Evolutionary conservation across 2,888 invertebrate genomes (phyloP), one percentile per base, ranked within the genome.

Genomic region (Caenorhabditis afra): DNA sequence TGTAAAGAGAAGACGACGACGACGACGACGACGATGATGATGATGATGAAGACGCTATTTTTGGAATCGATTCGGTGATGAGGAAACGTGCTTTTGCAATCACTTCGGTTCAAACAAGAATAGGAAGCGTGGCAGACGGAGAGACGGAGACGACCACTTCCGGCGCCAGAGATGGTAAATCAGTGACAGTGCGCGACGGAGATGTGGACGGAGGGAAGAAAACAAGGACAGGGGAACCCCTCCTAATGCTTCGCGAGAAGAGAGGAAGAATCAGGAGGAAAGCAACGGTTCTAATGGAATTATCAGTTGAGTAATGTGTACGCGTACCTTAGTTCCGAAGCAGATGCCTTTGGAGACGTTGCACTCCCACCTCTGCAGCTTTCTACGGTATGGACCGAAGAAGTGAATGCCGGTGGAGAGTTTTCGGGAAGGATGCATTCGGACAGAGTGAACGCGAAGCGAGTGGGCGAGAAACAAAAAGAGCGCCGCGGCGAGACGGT

Each of bases 101-200:
- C 35, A 16, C 20, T 10, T 35, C 49, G 58, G 39, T 67, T 41
- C n/a, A 29, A 45, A 55, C 67, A 50, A 12, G 53, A 41, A 3
- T 35, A 44, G 20, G 35, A 41, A 52, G 10, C 29, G 23, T 44
- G 45, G 14, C 1, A 22, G 47, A 55, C 20, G 20, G 4, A 14
- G 65, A 65, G 67, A 68, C 59, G 50, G 23, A 68, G 58, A 68
- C 18, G n/a, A 50, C 35, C 53, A 53, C 68, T 68, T 68, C 68
- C 68, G 68, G 29, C 35, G 50, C 41, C 41, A 29, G 22, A 20
- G n/a, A 47, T n/a, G 18, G 37, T 29, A 10, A 50, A 58, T 64
- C 44, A 44, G 49, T 22, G 50, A 44, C 50, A 22, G 29, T 58
- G 20, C 8, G 44, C 39, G 55, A 7, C 29, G 29, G 29, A 29